These are phyloP conservation scores for Gracilinanus agilis DNA, from an alignment of 2,113 vertebrate genomes.

Conservation along the genomic window DNA sequence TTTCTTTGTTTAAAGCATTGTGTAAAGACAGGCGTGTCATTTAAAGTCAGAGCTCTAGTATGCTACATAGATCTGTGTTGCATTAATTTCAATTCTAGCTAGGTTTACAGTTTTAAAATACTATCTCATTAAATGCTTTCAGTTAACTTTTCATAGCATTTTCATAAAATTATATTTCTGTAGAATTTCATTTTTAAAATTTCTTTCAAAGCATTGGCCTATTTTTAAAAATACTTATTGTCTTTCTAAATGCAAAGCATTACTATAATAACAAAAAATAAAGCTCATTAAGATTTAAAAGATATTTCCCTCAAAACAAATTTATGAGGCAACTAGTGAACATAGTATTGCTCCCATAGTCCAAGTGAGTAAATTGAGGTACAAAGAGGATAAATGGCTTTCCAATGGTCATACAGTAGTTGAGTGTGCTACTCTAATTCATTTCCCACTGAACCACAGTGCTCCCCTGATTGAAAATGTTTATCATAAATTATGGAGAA, in stretches of 20 bases:
- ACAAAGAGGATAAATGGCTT: neutral
- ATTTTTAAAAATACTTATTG: neutral
- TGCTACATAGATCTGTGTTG: neutral
- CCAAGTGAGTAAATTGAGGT: neutral
- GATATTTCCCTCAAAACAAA: neutral
- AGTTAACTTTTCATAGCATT: constrained; percentile 16
- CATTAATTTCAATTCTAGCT: neutral
- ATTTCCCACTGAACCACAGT: neutral
- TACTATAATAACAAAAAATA: constrained; percentile 17
- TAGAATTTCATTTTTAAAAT: neutral
- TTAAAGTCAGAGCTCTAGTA: neutral
- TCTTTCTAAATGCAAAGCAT: neutral
- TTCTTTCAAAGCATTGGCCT: neutral
- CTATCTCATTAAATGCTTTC: constrained; percentile 1
- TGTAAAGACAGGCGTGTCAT: neutral
- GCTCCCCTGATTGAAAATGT: neutral
- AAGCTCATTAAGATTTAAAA: neutral
- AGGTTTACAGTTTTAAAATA: constrained; percentile 1
- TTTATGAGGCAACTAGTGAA: neutral
- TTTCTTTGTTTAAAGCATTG: constrained; percentile 21
- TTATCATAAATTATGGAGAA: neutral
- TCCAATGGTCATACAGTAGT: neutral
- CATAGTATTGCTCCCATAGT: neutral
- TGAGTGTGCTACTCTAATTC: neutral
- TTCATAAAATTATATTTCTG: constrained; percentile 6